Evolutionary conservation across 2,888 invertebrate genomes (phyloP).

Genomic region (Mimachlamys varia): DNA sequence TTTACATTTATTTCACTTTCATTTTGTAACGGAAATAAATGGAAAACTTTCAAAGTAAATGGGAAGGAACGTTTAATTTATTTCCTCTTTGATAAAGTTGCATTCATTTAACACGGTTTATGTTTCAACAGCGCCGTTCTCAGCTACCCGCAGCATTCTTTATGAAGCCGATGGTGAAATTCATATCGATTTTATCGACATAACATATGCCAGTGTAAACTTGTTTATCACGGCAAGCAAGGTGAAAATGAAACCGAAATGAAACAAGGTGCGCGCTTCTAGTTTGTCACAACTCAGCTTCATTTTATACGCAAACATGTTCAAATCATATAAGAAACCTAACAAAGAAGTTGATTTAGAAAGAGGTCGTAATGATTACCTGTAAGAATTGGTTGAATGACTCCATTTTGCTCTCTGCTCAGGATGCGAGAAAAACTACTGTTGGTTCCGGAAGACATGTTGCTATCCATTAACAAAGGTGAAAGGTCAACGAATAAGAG

Average conservation of each 20-base stretch:
- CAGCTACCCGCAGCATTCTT: background rate
- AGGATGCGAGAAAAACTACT: slow-evolving; percentile 58
- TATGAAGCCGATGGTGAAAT: background rate
- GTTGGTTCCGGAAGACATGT: slow-evolving; percentile 49
- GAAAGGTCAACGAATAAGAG: slow-evolving; percentile 13
- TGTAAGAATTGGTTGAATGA: slow-evolving; percentile 94
- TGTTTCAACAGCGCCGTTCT: background rate
- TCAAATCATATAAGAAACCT: slow-evolving; percentile 21
- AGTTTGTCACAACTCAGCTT: background rate
- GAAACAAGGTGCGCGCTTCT: background rate
- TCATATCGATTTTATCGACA: background rate
- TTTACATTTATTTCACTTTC: background rate
- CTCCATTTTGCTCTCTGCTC: slow-evolving; percentile 84
- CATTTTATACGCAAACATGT: background rate
- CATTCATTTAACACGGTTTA: background rate
- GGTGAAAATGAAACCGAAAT: slow-evolving; percentile 30
- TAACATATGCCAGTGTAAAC: background rate
- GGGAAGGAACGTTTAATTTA: background rate
- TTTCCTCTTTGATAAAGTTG: background rate
- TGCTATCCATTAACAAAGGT: slow-evolving; percentile 36
- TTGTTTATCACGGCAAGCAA: background rate
- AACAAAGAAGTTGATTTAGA: background rate
- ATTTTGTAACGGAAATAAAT: slow-evolving; percentile 26
- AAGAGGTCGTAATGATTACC: slow-evolving; percentile 83
- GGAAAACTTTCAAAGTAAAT: background rate